A percentile compares a stretch with the other conserved stretches of the same genome.
Conservation (phyloP, 2,888 invertebrate genomes). For the Drosophila mercatorum region DNA sequence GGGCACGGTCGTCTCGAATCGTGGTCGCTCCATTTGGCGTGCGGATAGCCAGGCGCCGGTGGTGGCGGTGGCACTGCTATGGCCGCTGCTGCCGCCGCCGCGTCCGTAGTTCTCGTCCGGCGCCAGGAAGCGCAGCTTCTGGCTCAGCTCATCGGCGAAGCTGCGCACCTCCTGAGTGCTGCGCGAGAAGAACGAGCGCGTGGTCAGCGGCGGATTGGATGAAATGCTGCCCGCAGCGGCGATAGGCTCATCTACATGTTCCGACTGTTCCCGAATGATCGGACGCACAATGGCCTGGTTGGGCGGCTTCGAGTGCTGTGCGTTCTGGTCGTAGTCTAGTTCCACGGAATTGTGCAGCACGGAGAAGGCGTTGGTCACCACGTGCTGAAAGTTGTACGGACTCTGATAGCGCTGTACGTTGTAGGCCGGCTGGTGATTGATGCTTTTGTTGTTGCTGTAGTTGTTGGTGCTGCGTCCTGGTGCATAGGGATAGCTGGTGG, state of each 20-base stretch:
- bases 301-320: slow-evolving; percentile 84
- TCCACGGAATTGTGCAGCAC: slow-evolving; percentile 67
- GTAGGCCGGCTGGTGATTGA: slow-evolving; percentile 20
- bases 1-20: slow-evolving; percentile 93
- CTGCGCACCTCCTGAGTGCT: slow-evolving; percentile 82
- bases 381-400: slow-evolving; percentile 68
- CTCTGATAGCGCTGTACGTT: slow-evolving; percentile 67
- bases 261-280: slow-evolving; percentile 82
- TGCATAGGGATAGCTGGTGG: slow-evolving; percentile 75
- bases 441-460: slow-evolving; percentile 37
- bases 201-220: slow-evolving; percentile 84
- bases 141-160: slow-evolving; percentile 90
- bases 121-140: slow-evolving; percentile 89
- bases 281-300: slow-evolving; percentile 86
- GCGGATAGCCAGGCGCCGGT: slow-evolving; percentile 52
- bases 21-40: slow-evolving; percentile 85
- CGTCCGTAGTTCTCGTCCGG: slow-evolving; percentile 85
- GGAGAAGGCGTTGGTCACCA: slow-evolving; percentile 73
- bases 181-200: slow-evolving; percentile 63
- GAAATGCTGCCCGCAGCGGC: slow-evolving; percentile 40
- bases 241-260: slow-evolving; percentile 44
- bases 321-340: slow-evolving; percentile 33
- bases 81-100: slow-evolving; percentile 77
- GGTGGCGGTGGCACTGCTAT: slow-evolving; percentile 27
- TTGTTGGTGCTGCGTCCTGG: slow-evolving; percentile 52